Percentiles rank a stretch among this genome's conserved stretches.
These are phyloP conservation scores for Hoplias malabaricus DNA, from an alignment of 2,113 vertebrate genomes.

Conservation along the genomic window DNA sequence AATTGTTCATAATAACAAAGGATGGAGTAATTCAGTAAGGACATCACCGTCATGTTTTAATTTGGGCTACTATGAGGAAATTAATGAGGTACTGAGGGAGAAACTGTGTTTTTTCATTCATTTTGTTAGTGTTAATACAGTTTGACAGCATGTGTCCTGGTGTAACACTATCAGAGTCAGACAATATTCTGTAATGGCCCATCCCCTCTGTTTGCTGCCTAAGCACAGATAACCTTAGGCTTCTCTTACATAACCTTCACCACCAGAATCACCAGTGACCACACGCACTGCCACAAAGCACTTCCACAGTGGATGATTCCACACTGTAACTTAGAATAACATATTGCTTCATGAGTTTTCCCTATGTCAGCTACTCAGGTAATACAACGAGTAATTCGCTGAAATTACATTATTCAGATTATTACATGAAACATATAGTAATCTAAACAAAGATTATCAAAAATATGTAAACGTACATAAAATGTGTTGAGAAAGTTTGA, in stretches of 20 bases:
- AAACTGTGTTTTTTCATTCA: not conserved
- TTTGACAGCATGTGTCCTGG: constrained; percentile 2
- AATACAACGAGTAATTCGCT: not conserved
- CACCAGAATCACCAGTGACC: constrained; percentile 17
- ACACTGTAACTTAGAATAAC: not conserved
- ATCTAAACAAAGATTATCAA: not conserved
- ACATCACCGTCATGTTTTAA: not conserved
- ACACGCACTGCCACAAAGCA: not conserved
- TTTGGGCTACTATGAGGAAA: not conserved
- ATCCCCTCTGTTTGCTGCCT: not conserved
- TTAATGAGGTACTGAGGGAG: too few species aligned
- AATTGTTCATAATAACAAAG: too few species aligned
- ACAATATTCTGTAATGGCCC: not conserved
- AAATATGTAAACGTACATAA: not conserved
- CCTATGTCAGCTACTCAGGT: not conserved
- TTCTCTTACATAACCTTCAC: constrained; percentile 14
- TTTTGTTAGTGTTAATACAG: not conserved
- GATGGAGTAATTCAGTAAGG: not conserved
- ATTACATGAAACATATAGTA: not conserved
- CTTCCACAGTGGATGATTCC: constrained; percentile 17
- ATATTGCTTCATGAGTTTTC: not conserved
- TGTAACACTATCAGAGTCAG: not conserved
- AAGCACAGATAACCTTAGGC: constrained; percentile 26
- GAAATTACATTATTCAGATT: not conserved
- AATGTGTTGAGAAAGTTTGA: not conserved